Conservation (phyloP, 2,113 vertebrate genomes). For the Podilymbus podiceps region DNA sequence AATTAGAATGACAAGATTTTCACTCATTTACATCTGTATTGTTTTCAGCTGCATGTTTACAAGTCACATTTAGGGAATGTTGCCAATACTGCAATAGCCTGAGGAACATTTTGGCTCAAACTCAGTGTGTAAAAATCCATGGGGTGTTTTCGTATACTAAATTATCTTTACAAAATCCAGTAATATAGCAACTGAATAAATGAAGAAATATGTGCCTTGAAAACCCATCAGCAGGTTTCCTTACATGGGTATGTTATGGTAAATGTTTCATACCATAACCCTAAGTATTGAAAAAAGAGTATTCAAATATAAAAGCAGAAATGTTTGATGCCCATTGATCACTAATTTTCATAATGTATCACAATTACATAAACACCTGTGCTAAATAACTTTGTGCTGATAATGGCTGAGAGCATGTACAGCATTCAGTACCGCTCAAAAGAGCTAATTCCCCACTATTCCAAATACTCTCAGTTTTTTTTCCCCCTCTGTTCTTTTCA, state of each 20-base stretch:
- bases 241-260: neutral
- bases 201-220: neutral
- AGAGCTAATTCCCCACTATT: neutral
- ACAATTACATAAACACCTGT: constrained; percentile 50
- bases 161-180: neutral
- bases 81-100: constrained; percentile 5
- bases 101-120: neutral
- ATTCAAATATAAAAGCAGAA: neutral
- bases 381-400: constrained; percentile 33
- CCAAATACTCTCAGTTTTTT: neutral
- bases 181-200: neutral
- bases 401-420: neutral
- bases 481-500: neutral
- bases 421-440: neutral
- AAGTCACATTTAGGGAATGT: neutral
- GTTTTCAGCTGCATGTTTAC: constrained; percentile 33
- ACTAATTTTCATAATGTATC: constrained; percentile 36
- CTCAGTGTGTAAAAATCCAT: neutral
- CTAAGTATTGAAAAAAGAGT: neutral
- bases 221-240: neutral
- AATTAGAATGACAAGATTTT: constrained; percentile 30
- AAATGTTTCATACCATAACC: neutral
- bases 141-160: neutral
- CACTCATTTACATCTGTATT: constrained; percentile 34
- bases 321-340: neutral